Conservation (phyloP, 2,888 invertebrate species). For the Agrochola lychnidis region DNA sequence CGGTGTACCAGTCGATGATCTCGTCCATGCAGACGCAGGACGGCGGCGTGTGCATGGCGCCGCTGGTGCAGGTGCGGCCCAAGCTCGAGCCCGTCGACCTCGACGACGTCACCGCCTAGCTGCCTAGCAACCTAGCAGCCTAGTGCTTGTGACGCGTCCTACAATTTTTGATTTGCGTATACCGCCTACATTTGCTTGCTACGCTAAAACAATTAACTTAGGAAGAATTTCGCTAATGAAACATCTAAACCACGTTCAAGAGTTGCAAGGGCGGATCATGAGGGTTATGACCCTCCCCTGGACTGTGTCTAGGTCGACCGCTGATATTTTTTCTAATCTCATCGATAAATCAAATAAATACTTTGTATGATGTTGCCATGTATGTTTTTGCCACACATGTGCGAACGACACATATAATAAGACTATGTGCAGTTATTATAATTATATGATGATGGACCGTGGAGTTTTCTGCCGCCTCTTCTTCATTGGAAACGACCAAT, state of each 20-base stretch:
- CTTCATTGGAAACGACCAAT: too few relatives aligned
- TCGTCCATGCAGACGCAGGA: slow-evolving; percentile 96
- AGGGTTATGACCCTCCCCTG: too few relatives aligned
- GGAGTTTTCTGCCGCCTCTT: too few relatives aligned
- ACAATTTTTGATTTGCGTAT: not conserved
- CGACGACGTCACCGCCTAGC: slow-evolving; percentile 12
- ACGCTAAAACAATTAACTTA: not conserved
- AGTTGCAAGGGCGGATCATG: too few relatives aligned
- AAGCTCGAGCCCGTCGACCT: slow-evolving; percentile 18
- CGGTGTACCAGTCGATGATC: slow-evolving; percentile 99
- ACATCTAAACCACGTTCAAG: not conserved
- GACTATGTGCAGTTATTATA: too few relatives aligned
- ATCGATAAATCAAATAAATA: too few relatives aligned
- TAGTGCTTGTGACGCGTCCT: not conserved
- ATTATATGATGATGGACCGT: too few relatives aligned
- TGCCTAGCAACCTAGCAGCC: not conserved
- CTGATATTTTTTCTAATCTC: too few relatives aligned
- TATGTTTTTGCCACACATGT: too few relatives aligned
- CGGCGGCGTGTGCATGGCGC: slow-evolving; percentile 96
- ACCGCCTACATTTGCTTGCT: slow-evolving; percentile 17
- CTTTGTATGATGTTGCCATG: too few relatives aligned
- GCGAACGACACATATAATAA: too few relatives aligned
- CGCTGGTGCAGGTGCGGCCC: slow-evolving; percentile 93
- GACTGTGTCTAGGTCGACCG: too few relatives aligned
- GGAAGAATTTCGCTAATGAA: not conserved